Conservation (phyloP, 2,888 invertebrate genomes). For the Osmoderma eremita region DNA sequence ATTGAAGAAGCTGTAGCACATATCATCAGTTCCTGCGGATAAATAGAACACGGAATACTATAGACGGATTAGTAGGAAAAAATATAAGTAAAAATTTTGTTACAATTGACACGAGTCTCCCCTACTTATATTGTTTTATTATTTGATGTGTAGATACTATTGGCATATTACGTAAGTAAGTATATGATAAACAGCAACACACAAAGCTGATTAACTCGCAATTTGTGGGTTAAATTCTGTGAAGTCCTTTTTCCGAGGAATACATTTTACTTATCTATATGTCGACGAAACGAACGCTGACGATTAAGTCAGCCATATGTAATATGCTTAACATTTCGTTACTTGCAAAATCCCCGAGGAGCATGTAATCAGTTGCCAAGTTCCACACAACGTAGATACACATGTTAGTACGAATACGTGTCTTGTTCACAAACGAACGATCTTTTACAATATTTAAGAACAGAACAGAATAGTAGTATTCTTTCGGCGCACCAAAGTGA, state of each 20-base stretch:
- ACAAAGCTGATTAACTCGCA: too few species aligned
- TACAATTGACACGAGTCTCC: too few species aligned
- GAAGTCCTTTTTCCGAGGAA: not conserved
- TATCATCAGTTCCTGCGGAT: too few species aligned
- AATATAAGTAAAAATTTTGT: too few species aligned
- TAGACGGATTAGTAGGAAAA: too few species aligned
- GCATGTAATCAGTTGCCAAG: slow-evolving; percentile 31
- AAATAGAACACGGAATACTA: too few species aligned
- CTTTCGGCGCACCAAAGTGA: slow-evolving; percentile 19
- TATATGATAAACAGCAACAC: too few species aligned
- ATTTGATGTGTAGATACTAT: too few species aligned
- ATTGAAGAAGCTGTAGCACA: too few species aligned
- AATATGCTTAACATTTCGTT: slow-evolving; percentile 34
- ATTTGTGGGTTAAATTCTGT: too few species aligned
- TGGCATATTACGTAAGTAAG: too few species aligned
- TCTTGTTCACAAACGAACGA: slow-evolving; percentile 36
- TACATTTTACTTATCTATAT: not conserved
- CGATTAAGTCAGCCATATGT: slow-evolving; percentile 34
- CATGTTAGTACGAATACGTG: slow-evolving; percentile 35
- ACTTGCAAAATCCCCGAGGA: slow-evolving; percentile 30
- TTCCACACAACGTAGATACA: slow-evolving; percentile 26
- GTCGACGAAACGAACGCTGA: slow-evolving; percentile 5
- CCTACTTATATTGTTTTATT: too few species aligned
- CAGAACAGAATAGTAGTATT: slow-evolving; percentile 12
- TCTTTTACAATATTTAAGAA: slow-evolving; percentile 35